A percentile compares a stretch with the other conserved stretches of the same genome.
phyloP scores from a whole-genome alignment of 2,888 invertebrate genomes.

The Acronicta psi region DNA sequence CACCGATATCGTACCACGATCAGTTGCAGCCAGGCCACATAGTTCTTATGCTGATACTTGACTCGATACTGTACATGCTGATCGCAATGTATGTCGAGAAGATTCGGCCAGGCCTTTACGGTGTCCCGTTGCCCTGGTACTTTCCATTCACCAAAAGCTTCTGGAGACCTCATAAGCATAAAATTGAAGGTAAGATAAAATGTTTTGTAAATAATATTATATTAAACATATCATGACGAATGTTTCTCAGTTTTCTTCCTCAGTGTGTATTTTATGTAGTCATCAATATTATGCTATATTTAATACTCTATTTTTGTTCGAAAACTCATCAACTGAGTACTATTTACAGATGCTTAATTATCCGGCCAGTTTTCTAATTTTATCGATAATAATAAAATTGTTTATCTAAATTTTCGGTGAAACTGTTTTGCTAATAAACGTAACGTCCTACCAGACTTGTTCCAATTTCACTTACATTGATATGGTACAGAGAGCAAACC shows the following conservation, averaged over 20 bases:
- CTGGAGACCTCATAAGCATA: constrained; percentile 84
- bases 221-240: too few species aligned
- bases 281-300: constrained; percentile 15
- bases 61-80: constrained; percentile 91
- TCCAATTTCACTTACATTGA: too few species aligned
- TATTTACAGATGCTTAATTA: constrained; percentile 1
- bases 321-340: constrained; percentile 3
- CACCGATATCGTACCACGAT: constrained; percentile 92
- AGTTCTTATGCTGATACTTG: constrained; percentile 92
- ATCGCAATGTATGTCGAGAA: constrained; percentile 96
- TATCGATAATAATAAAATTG: too few species aligned
- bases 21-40: constrained; percentile 91
- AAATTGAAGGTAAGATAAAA: constrained; percentile 71
- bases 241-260: too few species aligned
- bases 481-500: too few species aligned
- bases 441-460: too few species aligned
- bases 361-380: too few species aligned
- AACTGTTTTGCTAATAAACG: too few species aligned
- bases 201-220: too few species aligned
- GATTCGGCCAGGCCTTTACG: constrained; percentile 95
- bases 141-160: constrained; percentile 92
- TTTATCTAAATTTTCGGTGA: too few species aligned
- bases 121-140: constrained; percentile 95
- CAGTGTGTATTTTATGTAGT: too few species aligned
- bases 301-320: neutral